Evolutionary conservation across 1,140 invertebrate species (phyloP).

Genomic region (Sinonovacula constricta): DNA sequence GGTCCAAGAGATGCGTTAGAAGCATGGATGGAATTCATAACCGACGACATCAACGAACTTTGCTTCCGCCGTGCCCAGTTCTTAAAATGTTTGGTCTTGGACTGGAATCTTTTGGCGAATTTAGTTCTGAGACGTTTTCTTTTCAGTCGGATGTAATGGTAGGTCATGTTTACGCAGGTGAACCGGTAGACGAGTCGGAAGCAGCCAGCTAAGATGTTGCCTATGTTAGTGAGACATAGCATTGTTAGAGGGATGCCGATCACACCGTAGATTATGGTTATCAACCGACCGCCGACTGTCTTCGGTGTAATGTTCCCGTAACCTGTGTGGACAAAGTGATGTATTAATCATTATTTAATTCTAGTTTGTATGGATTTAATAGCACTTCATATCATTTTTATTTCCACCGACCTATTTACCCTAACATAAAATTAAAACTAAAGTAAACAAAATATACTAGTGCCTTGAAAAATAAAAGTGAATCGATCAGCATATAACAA

Average conservation of each 20-base stretch:
- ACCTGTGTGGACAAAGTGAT: slow-evolving; percentile 82
- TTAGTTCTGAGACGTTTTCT: slow-evolving; percentile 10
- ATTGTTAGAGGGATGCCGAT: slow-evolving; percentile 97
- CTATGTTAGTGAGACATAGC: slow-evolving; percentile 93
- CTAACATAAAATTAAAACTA: too few relatives aligned
- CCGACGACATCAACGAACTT: slow-evolving; percentile 3
- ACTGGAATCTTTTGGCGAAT: slow-evolving; percentile 16
- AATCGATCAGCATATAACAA: too few relatives aligned
- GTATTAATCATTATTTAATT: background rate
- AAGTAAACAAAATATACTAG: too few relatives aligned
- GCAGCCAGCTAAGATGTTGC: slow-evolving; percentile 94
- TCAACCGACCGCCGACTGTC: slow-evolving; percentile 92
- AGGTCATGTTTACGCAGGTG: slow-evolving; percentile 53
- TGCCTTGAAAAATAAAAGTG: too few relatives aligned
- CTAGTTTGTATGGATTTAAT: too few relatives aligned
- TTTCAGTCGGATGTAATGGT: slow-evolving; percentile 40
- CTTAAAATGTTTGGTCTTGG: slow-evolving; percentile 4
- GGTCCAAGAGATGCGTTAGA: background rate
- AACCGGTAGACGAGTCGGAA: slow-evolving; percentile 85
- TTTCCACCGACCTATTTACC: too few relatives aligned
- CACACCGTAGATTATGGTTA: slow-evolving; percentile 96
- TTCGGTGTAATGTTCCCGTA: slow-evolving; percentile 95
- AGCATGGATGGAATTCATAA: slow-evolving; percentile 6
- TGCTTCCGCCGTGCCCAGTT: slow-evolving; percentile 42
- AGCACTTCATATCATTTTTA: too few relatives aligned